A percentile compares a stretch with the other conserved stretches of the same genome.
Conservation (phyloP, 1,140 invertebrate species). For the Meloidogyne chitwoodi region DNA sequence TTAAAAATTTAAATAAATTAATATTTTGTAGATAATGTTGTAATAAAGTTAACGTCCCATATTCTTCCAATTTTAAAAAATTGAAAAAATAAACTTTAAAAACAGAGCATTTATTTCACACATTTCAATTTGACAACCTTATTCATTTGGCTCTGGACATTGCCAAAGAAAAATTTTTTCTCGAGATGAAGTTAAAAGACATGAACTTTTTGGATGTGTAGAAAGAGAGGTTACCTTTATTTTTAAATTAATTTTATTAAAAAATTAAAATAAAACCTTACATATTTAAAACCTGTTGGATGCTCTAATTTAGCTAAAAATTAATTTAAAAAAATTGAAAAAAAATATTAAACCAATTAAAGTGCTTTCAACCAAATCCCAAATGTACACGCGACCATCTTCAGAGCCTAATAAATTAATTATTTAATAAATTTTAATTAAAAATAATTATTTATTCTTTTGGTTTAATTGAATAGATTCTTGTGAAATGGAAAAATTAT, state of each 20-base stretch:
- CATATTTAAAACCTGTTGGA: constrained; percentile 31
- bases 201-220: constrained; percentile 42
- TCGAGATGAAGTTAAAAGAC: constrained; percentile 23
- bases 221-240: constrained; percentile 29
- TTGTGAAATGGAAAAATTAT: no score
- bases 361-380: constrained; percentile 34
- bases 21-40: no score
- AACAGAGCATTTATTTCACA: no score
- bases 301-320: constrained; percentile 27
- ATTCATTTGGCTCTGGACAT: background rate
- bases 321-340: background rate
- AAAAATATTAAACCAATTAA: background rate
- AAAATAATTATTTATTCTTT: no score
- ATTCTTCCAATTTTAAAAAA: no score
- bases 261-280: background rate
- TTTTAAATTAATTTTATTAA: background rate
- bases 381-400: constrained; percentile 37
- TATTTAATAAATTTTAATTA: no score
- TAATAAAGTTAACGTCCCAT: no score
- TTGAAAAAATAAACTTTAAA: no score
- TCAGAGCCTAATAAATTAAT: constrained; percentile 18
- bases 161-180: constrained; percentile 40
- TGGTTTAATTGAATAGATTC: no score
- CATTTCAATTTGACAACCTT: no score
- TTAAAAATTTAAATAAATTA: no score